Conservation (phyloP, 2,888 invertebrate species). For the Tenodera sinensis region DNA sequence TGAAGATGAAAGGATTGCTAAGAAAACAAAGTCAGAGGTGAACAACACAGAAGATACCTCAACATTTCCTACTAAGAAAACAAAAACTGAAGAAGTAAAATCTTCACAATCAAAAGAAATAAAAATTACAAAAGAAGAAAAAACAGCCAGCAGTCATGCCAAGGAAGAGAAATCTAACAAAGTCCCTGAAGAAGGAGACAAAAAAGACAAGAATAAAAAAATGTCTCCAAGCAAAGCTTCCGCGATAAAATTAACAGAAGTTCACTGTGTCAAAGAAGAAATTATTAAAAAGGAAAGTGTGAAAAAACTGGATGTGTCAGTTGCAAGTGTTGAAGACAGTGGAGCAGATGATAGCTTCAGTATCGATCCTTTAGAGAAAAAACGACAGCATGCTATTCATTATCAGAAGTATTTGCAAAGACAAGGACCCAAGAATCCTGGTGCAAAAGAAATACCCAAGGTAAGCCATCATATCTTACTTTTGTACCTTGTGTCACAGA, state of each 20-base stretch:
- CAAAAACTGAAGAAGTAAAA: neutral
- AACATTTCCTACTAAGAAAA: neutral
- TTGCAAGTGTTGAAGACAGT: neutral
- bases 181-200: slow-evolving; percentile 32
- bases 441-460: slow-evolving; percentile 78
- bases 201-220: neutral
- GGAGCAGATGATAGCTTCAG: neutral
- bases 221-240: neutral
- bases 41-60: neutral
- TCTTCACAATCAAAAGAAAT: neutral
- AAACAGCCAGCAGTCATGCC: neutral
- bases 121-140: neutral
- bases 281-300: slow-evolving; percentile 33
- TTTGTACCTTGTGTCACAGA: neutral
- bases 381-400: slow-evolving; percentile 58
- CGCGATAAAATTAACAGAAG: slow-evolving; percentile 37
- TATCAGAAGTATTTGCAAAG: slow-evolving; percentile 76
- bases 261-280: slow-evolving; percentile 40
- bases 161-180: neutral
- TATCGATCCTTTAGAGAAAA: slow-evolving; percentile 51
- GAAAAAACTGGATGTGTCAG: neutral
- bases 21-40: neutral
- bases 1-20: neutral
- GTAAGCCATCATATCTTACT: slow-evolving; percentile 45
- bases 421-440: slow-evolving; percentile 76